Conservation (phyloP, 2,888 invertebrate genomes). For the Bombylius discolor region DNA sequence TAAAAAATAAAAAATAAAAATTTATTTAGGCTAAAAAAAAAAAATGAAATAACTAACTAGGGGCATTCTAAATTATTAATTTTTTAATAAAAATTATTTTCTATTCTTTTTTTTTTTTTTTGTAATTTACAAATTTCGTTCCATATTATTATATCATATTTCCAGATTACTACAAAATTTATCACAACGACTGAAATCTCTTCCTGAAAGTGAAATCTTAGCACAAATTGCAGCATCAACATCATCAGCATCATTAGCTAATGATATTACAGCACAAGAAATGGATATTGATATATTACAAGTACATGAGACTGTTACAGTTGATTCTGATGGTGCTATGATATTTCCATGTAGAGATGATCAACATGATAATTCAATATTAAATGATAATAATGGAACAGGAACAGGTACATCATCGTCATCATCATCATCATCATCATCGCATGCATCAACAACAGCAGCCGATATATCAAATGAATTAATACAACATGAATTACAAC, state of each 20-base stretch:
- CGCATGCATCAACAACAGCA: conserved; percentile 8
- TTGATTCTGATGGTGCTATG: conserved; percentile 32
- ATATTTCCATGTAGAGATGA: conserved; percentile 16
- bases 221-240: conserved; percentile 36
- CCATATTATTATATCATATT: not conserved
- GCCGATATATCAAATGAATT: conserved; percentile 3
- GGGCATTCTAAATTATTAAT: not conserved
- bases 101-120: not conserved
- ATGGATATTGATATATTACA: conserved; percentile 46
- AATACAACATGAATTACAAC: conserved; percentile 9
- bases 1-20: too few relatives aligned
- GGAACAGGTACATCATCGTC: conserved; percentile 1
- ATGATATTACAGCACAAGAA: conserved; percentile 29
- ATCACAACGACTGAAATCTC: conserved; percentile 41
- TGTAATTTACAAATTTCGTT: not conserved
- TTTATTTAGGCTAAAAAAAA: too few relatives aligned
- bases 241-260: conserved; percentile 24
- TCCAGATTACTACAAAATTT: conserved; percentile 44
- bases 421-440: conserved; percentile 18
- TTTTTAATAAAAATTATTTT: not conserved
- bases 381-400: not conserved
- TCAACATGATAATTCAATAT: conserved; percentile 11
- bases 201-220: conserved; percentile 44
- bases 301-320: conserved; percentile 37
- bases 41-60: too few relatives aligned